phyloP scores from a whole-genome alignment of 2,797 vertebrate genomes.

The Smutsia gigantea region DNA sequence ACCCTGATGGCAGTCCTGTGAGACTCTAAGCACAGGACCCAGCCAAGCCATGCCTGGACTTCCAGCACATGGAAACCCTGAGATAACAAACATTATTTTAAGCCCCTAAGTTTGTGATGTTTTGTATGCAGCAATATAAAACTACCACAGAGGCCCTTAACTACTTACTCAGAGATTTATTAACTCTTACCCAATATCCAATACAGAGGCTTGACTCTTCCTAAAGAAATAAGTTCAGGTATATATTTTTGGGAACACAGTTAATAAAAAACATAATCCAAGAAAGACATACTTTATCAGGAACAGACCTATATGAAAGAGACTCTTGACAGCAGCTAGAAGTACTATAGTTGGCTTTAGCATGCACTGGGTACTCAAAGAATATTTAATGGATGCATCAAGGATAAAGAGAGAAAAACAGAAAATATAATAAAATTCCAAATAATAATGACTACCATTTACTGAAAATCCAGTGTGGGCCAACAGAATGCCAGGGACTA shows the following conservation, averaged over 20 bases:
- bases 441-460: neutral
- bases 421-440: neutral
- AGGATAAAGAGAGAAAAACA: neutral
- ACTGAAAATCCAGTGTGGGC: neutral
- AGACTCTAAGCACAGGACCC: neutral
- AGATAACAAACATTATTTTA: neutral
- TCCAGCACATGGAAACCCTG: neutral
- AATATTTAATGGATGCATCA: neutral
- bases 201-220: neutral
- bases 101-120: neutral
- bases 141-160: neutral
- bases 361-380: neutral
- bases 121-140: neutral
- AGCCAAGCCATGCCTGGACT: neutral
- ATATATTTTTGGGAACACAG: neutral
- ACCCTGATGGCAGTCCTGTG: neutral
- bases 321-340: neutral
- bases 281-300: neutral
- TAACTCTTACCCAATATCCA: neutral
- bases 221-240: neutral
- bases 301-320: neutral
- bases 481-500: neutral
- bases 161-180: neutral
- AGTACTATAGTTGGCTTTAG: neutral
- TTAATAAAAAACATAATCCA: neutral